Evolutionary conservation across 1,140 invertebrate genomes (phyloP), one percentile per base, ranked within the genome.

Genomic region (Ostrea denselamellosa): DNA sequence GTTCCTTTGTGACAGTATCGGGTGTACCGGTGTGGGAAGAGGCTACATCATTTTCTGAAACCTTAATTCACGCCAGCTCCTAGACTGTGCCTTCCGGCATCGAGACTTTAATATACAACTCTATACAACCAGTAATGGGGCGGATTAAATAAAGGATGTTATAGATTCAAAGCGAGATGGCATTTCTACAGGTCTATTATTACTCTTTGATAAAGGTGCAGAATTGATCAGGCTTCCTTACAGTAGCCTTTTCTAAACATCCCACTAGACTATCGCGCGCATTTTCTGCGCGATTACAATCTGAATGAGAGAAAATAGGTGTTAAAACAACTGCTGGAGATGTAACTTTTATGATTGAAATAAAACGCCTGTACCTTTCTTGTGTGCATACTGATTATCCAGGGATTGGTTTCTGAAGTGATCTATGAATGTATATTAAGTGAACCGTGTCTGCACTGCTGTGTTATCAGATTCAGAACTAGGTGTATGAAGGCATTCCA

Each of bases 151-250:
- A 14, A 10, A 8, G 25, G 68, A 77, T 77, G 68, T 28, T 77
- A 34, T 17, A 77, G 68, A 77, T 77, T 44, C 68, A 77, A 77
- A 77, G 68, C 68, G 12, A 25, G 68, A 77, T 77, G 68, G 25
- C 68, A 77, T 77, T 77, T 77, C 68, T 77, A 25, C 28, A 77
- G 68, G 68, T 77, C 28, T 77, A 44, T 77, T 34, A 77, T 77
- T 34, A 77, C 68, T 28, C 68, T 77, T 77, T 77, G 68, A 77
- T 28, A 77, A 77, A 77, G n/a, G 22, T 77, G 68, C 68, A 34
- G 68, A 77, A 34, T 77, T 28, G 28, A 77, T 77, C 5, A 77
- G 9, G 25, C 68, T 34, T 14, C 28, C 22, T 77, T 12, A 12
- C 25, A 10, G 22, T 34, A 77, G 25, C 28, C 28, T 3, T 77